A percentile compares a stretch with the other conserved stretches of the same genome.
Evolutionary conservation across 2,113 vertebrate genomes (phyloP).

Genomic region (Miniopterus natalensis): DNA sequence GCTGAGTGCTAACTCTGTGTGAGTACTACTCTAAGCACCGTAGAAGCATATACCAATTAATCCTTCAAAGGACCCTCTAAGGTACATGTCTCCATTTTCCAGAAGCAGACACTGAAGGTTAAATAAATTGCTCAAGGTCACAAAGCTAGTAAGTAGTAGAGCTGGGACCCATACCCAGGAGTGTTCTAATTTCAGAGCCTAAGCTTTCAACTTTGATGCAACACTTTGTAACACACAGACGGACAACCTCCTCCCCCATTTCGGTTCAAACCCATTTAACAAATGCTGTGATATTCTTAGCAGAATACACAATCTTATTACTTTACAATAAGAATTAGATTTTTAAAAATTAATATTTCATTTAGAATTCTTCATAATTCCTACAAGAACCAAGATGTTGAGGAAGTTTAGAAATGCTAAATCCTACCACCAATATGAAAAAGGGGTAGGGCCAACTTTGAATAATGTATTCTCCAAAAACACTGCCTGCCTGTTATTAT

Average conservation of each 20-base stretch:
- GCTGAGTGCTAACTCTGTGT: neutral
- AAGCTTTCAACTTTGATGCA: neutral
- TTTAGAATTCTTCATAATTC: constrained; percentile 1
- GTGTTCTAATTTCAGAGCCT: neutral
- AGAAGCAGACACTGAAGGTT: neutral
- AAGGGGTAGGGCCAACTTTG: neutral
- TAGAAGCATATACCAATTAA: neutral
- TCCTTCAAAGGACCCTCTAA: neutral
- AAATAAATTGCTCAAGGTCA: neutral
- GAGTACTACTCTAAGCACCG: neutral
- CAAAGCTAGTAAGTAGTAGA: neutral
- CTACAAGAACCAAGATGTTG: constrained; percentile 27
- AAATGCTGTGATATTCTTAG: constrained; percentile 22
- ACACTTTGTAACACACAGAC: neutral
- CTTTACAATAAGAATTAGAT: neutral
- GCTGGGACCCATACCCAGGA: neutral
- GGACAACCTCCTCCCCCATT: neutral
- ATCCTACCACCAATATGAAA: neutral
- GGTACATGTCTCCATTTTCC: neutral
- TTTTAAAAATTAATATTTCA: constrained; percentile 32
- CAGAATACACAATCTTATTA: neutral
- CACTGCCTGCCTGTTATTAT: neutral
- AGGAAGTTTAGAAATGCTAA: constrained; percentile 11
- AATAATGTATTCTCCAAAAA: neutral
- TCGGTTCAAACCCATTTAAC: neutral